Conservation (phyloP, 2,797 vertebrate species). For the Halcyon smyrnensis region DNA sequence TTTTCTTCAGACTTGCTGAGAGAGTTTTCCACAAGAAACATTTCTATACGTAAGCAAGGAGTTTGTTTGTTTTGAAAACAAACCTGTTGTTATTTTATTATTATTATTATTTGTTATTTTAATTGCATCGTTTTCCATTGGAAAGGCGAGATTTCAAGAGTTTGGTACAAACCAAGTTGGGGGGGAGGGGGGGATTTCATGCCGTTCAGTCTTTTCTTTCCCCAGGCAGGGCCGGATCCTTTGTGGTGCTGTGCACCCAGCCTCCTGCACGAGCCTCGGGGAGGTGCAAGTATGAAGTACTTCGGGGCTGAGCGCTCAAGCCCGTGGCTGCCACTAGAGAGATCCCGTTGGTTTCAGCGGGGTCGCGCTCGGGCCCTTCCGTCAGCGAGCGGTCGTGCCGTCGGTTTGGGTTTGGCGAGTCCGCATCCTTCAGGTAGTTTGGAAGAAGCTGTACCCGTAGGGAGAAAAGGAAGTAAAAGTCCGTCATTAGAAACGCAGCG, state of each 20-base stretch:
- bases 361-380: neutral
- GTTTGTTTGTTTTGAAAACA: slow-evolving; percentile 74
- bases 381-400: neutral
- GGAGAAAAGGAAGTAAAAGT: slow-evolving; percentile 56
- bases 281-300: neutral
- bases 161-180: slow-evolving; percentile 79
- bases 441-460: slow-evolving; percentile 41
- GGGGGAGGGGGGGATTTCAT: neutral
- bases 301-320: neutral
- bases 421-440: slow-evolving; percentile 53
- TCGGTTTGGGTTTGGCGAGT: neutral
- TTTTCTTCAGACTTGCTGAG: slow-evolving; percentile 78
- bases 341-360: neutral
- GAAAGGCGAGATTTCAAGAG: slow-evolving; percentile 70
- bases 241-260: slow-evolving; percentile 61
- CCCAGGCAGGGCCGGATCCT: slow-evolving; percentile 58
- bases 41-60: slow-evolving; percentile 76
- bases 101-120: slow-evolving; percentile 78
- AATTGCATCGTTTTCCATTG: slow-evolving; percentile 71
- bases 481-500: slow-evolving; percentile 22
- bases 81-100: slow-evolving; percentile 64
- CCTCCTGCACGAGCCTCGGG: neutral
- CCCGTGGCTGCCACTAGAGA: neutral
- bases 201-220: slow-evolving; percentile 61
- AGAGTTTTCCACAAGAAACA: slow-evolving; percentile 76